Base-by-base conservation (phyloP, 2,797 vertebrate species). In the Spea hammondii region DNA sequence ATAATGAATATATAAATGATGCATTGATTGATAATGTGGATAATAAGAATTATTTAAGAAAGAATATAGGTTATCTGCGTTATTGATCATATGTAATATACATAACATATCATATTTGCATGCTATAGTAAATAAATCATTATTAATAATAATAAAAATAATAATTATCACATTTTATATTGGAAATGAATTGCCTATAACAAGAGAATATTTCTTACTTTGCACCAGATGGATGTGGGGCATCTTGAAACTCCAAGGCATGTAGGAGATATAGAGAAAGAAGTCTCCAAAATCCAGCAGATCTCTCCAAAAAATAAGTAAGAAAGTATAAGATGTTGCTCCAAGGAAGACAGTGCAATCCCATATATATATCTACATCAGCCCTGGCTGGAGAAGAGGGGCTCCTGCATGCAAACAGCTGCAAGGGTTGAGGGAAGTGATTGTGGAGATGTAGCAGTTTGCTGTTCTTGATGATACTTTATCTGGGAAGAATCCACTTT, bases 401-500 rank as follows among this genome's bases (percentile, higher is more conserved):
- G 14, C 6, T 32, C 32, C n/a, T 62, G n/a, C 32, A 17, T 60
- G 32, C 55, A n/a, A 12, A 50, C 32, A 45, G 4, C 8, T 60
- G 59, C 10, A 12, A 47, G 53, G 65, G 49, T 68, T 59, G 48
- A 57, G 50, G 49, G 17, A 48, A 44, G 17, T 3, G 45, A 8
- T 8, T n/a, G n/a, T 1, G 9, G 4, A 4, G 13, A 9, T 7
- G 6, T 13, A 14, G 47, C 59, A 59, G 59, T 48, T 49, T 49
- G 8, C 60, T 51, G 69, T 51, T 45, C 70, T 69, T 50, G 17
- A 17, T 5, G 5, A 17, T 13, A 60, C 7, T 50, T 50, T 57
- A 5, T 50, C 46, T 46, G 57, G 49, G 72, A n/a, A 17, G 64
- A 76, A 66, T 80, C 79, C 79, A 75, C 54, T 74, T 47, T 53